Conservation (phyloP, 2,113 vertebrate species). For the Megalops atlanticus region DNA sequence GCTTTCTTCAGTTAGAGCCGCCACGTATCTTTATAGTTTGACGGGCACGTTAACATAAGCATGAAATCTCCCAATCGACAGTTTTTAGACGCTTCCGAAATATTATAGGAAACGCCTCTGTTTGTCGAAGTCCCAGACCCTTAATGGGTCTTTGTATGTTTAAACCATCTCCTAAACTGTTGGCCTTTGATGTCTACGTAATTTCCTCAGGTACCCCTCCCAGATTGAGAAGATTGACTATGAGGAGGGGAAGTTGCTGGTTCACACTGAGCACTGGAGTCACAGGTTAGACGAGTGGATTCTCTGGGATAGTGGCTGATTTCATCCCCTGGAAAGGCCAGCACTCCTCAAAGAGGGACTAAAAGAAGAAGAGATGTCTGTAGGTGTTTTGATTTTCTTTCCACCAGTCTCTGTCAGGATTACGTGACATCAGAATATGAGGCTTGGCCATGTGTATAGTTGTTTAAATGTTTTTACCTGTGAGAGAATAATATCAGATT, state of each 20-base stretch:
- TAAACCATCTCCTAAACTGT: background rate
- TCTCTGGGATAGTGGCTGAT: conserved; percentile 82
- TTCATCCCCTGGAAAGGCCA: conserved; percentile 78
- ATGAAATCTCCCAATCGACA: conserved; percentile 85
- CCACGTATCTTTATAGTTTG: background rate
- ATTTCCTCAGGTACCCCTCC: conserved; percentile 78
- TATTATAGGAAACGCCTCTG: conserved; percentile 66
- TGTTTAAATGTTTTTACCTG: background rate
- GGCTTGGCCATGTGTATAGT: background rate
- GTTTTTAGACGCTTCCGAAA: conserved; percentile 88
- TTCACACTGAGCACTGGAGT: conserved; percentile 89
- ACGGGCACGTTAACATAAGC: conserved; percentile 74
- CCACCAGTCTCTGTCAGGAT: too few species aligned
- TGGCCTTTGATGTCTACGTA: background rate
- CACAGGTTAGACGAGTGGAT: conserved; percentile 90
- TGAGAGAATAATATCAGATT: background rate
- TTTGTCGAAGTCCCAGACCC: background rate
- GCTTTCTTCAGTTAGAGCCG: background rate
- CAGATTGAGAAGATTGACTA: conserved; percentile 88
- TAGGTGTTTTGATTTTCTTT: conserved; percentile 61
- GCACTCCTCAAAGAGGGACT: conserved; percentile 77
- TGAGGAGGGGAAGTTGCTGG: conserved; percentile 85
- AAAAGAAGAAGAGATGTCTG: conserved; percentile 81
- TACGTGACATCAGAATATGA: background rate
- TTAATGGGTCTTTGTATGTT: too few species aligned